Conservation (phyloP, 2,888 invertebrate species). For the Scaptomyza cyrtandrae region DNA sequence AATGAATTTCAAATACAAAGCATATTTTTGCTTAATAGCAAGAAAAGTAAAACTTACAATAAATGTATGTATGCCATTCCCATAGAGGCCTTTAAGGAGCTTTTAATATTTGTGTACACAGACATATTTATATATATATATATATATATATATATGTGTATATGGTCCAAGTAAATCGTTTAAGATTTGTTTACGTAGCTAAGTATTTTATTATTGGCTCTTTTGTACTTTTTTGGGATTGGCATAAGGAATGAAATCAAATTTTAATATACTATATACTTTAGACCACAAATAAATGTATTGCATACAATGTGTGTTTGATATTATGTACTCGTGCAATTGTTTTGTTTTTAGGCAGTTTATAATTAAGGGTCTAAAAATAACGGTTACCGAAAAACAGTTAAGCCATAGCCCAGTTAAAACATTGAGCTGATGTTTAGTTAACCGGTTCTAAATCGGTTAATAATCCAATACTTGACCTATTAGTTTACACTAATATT, state of each 20-base stretch:
- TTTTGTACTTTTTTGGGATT: constrained; percentile 9
- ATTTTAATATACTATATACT: constrained; percentile 16
- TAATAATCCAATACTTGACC: constrained; percentile 42
- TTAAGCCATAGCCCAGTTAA: constrained; percentile 29
- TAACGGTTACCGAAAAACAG: constrained; percentile 13
- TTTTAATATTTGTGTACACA: background rate
- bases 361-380: constrained; percentile 1
- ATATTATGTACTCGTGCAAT: constrained; percentile 24
- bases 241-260: constrained; percentile 26
- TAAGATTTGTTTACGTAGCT: background rate
- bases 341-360: constrained; percentile 10
- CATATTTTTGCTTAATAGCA: constrained; percentile 7
- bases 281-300: constrained; percentile 11
- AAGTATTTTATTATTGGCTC: constrained; percentile 1
- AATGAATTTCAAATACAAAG: constrained; percentile 14
- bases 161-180: constrained; percentile 15
- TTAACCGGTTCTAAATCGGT: constrained; percentile 43
- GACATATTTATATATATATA: background rate
- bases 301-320: constrained; percentile 44
- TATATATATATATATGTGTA: background rate
- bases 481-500: constrained; percentile 43
- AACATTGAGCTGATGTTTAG: constrained; percentile 29
- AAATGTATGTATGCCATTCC: constrained; percentile 18
- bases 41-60: background rate
- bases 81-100: constrained; percentile 12